These are phyloP conservation scores for Sternarchorhynchus goeldii DNA, from an alignment of 2,797 vertebrate genomes.

Conservation along the genomic window DNA sequence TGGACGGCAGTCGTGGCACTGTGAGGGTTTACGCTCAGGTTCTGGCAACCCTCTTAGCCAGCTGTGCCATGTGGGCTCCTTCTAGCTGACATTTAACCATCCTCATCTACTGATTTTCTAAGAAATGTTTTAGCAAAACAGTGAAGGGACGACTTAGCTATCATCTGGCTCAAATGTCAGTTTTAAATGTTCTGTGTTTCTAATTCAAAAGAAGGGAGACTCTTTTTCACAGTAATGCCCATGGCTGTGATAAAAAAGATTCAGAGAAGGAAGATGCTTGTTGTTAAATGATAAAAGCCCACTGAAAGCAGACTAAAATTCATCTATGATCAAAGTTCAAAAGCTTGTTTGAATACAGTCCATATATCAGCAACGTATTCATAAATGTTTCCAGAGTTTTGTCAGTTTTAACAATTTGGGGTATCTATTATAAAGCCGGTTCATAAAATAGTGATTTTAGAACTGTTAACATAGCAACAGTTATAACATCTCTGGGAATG, in stretches of 20 bases:
- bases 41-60: too few relatives aligned
- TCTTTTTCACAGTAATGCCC: background rate
- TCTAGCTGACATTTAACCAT: conserved; percentile 12
- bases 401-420: conserved; percentile 1
- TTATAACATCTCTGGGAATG: background rate
- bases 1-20: too few relatives aligned
- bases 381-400: background rate
- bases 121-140: background rate
- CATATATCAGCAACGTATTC: background rate
- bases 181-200: conserved; percentile 5
- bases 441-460: background rate
- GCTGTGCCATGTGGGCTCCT: too few relatives aligned
- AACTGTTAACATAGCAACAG: background rate
- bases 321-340: background rate
- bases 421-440: background rate
- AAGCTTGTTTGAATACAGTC: background rate
- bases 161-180: background rate
- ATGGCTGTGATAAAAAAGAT: background rate
- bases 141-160: background rate
- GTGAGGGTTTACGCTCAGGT: too few relatives aligned
- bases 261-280: background rate
- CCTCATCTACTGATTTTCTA: background rate
- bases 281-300: background rate
- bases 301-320: conserved; percentile 1
- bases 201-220: too few relatives aligned